Evolutionary conservation across 2,113 vertebrate genomes (phyloP).

Genomic region (Eurypyga helias): DNA sequence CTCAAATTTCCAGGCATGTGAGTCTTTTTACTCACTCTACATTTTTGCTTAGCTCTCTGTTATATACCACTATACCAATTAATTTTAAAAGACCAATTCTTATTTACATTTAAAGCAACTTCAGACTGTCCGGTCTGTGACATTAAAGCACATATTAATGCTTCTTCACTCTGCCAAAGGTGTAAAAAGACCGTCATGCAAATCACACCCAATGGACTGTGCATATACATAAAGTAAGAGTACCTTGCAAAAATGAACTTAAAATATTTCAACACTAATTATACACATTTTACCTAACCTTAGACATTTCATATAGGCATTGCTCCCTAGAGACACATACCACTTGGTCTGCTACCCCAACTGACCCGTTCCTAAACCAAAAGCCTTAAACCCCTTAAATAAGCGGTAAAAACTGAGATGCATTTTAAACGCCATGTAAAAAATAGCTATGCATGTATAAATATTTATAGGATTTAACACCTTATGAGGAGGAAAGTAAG

Average conservation of each 20-base stretch:
- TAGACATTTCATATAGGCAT: neutral
- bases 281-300: neutral
- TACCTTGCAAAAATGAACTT: neutral
- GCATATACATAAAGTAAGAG: neutral
- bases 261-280: neutral
- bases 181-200: fast-evolving
- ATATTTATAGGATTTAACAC: neutral
- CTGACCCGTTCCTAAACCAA: neutral
- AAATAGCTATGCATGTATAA: neutral
- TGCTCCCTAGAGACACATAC: neutral
- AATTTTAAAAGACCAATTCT: neutral
- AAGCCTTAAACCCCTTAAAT: neutral
- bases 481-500: neutral
- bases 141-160: neutral
- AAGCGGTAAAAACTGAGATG: neutral
- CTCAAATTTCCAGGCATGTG: neutral
- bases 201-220: neutral
- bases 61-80: neutral
- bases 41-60: neutral
- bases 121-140: neutral
- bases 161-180: neutral
- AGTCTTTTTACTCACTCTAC: neutral
- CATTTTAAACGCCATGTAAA: neutral
- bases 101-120: neutral
- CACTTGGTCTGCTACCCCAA: neutral